phyloP scores from a whole-genome alignment of 2,888 invertebrate genomes.

The Bombyx huttoni region DNA sequence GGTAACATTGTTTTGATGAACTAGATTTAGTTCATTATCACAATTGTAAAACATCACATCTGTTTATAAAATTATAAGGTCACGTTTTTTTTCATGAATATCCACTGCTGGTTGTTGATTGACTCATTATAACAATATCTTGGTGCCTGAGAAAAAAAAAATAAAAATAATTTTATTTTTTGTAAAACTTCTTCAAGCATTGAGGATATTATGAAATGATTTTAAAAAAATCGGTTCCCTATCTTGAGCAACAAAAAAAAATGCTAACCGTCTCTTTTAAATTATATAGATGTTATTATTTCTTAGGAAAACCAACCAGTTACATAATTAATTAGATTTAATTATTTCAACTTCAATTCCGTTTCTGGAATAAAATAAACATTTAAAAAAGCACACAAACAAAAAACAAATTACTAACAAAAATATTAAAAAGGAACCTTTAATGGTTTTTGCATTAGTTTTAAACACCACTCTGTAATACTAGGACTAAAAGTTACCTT shows the following conservation, averaged over 20 bases:
- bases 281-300: conserved; percentile 4
- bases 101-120: conserved; percentile 32
- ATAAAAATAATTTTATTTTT: conserved; percentile 2
- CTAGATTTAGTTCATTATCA: no score
- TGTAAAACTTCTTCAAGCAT: not conserved
- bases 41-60: no score
- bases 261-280: conserved; percentile 7
- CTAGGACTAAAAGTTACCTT: conserved; percentile 29
- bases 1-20: not conserved
- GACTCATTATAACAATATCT: conserved; percentile 45
- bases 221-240: not conserved
- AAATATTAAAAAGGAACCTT: not conserved
- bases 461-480: not conserved
- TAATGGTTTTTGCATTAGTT: not conserved
- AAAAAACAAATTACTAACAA: not conserved
- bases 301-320: conserved; percentile 2
- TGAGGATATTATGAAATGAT: not conserved
- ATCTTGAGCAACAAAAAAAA: conserved; percentile 4
- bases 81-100: conserved; percentile 19
- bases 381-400: conserved; percentile 3
- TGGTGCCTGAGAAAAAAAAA: conserved; percentile 44
- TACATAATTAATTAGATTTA: conserved; percentile 33
- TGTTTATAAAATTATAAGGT: not conserved
- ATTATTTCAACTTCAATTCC: conserved; percentile 52
- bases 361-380: conserved; percentile 40